Evolutionary conservation across 2,797 vertebrate genomes (phyloP), one percentile per base, ranked within the genome.

Genomic region (Pampus argenteus): DNA sequence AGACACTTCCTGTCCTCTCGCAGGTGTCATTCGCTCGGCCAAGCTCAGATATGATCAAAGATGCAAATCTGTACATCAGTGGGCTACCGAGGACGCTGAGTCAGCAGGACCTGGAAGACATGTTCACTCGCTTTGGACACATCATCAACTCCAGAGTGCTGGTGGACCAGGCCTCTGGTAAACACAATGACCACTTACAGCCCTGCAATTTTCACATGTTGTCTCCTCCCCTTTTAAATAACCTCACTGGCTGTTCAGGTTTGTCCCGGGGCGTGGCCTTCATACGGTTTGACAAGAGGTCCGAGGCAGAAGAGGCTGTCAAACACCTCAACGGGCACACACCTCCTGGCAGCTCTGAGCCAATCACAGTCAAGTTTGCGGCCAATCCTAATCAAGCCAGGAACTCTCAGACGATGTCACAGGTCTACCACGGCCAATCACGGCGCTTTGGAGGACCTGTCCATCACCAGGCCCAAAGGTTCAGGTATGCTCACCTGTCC

Each of bases 301-400:
- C 95, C 0, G 98, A 99, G 93, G 98, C 98, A 0, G 98, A 99
- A 85, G 98, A 98, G 28, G 98, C 98, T 62, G 97, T 99, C 86
- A 97, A 97, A 86, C 96, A 95, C 89, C 95, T 98, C 86, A 98
- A 99, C 58, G 98, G 98, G 49, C 96, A 97, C 91, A 96, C 97
- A 42, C 97, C 97, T 23, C 95, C 96, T 0, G 97, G 97, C 77
- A 94, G 94, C 83, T 92, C 97, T 3, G 98, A 99, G 89, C 96
- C 98, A 64, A 98, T 99, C 92, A 99, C 97, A 3, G 98, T 99
- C 69, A 99, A 99, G 94, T 99, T 98, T 65, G 98, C 98, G 15
- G 97, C 97, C 87, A 99, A 98, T 75, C 98, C 98, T 63, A 99
- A 99, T 82, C 97, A 99, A 94, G 94, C 95, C 83, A 95, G 97